Conservation (phyloP, 2,888 invertebrate genomes). For the Pyralis farinalis region DNA sequence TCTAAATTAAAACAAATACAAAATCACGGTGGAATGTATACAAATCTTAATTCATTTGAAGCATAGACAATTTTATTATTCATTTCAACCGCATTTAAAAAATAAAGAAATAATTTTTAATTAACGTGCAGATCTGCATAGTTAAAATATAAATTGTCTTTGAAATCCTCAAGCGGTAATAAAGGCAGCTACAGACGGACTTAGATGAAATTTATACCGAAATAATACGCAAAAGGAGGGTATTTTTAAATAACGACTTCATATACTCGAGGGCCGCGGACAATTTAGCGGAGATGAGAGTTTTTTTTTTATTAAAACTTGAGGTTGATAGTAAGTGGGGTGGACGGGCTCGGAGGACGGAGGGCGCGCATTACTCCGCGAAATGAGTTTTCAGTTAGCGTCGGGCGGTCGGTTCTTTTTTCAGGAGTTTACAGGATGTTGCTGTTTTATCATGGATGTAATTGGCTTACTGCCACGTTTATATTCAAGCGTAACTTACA, state of each 20-base stretch:
- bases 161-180: constrained; percentile 43
- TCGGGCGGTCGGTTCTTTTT: constrained; percentile 49
- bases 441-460: neutral
- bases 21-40: too few species aligned
- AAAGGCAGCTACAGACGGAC: constrained; percentile 51
- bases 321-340: constrained; percentile 54
- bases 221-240: constrained; percentile 73
- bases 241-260: constrained; percentile 79
- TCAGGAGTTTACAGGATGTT: constrained; percentile 35
- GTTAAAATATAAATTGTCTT: constrained; percentile 37
- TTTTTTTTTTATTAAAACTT: constrained; percentile 74
- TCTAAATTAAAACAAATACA: too few species aligned
- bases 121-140: constrained; percentile 25
- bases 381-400: constrained; percentile 76
- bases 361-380: constrained; percentile 52
- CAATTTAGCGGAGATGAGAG: constrained; percentile 78
- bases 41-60: too few species aligned
- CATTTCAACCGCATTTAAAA: neutral
- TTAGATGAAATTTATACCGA: constrained; percentile 75
- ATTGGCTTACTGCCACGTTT: too few species aligned
- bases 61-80: too few species aligned
- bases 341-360: constrained; percentile 21
- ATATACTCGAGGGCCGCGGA: constrained; percentile 70
- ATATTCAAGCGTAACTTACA: too few species aligned
- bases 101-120: constrained; percentile 9